These are phyloP conservation scores for Seira musarum DNA, from an alignment of 2,888 invertebrate genomes.

Conservation along the genomic window DNA sequence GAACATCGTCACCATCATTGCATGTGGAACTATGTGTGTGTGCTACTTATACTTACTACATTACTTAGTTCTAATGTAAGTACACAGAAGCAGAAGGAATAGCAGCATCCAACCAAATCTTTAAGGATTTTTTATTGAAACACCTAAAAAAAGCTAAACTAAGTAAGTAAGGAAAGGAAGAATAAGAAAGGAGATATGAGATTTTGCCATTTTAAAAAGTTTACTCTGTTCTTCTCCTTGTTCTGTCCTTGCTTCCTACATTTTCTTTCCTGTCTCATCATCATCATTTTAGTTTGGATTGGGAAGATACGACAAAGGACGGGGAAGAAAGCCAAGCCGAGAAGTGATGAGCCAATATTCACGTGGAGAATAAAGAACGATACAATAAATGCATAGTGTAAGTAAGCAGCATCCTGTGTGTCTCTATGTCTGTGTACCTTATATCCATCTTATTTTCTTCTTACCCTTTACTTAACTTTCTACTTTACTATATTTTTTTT, in stretches of 20 bases:
- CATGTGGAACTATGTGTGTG: not conserved
- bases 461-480: conserved; percentile 55
- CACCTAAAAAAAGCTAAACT: not conserved
- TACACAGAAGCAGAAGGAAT: no score
- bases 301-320: conserved; percentile 49
- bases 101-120: not conserved
- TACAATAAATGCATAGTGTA: conserved; percentile 9
- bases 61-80: no score
- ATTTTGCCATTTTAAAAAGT: conserved; percentile 45
- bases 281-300: conserved; percentile 20
- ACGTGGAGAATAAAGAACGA: conserved; percentile 37
- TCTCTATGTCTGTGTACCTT: not conserved
- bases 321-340: conserved; percentile 20
- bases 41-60: no score
- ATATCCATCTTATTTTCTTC: conserved; percentile 17
- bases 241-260: conserved; percentile 24
- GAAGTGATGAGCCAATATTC: conserved; percentile 57
- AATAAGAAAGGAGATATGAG: conserved; percentile 43
- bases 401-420: not conserved
- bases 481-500: conserved; percentile 33
- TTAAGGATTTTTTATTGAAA: not conserved
- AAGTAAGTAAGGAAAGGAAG: conserved; percentile 31
- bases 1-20: not conserved
- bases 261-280: conserved; percentile 31
- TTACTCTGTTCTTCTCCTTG: conserved; percentile 36